Conservation (phyloP, 2,113 vertebrate species). For the Chamaea fasciata region DNA sequence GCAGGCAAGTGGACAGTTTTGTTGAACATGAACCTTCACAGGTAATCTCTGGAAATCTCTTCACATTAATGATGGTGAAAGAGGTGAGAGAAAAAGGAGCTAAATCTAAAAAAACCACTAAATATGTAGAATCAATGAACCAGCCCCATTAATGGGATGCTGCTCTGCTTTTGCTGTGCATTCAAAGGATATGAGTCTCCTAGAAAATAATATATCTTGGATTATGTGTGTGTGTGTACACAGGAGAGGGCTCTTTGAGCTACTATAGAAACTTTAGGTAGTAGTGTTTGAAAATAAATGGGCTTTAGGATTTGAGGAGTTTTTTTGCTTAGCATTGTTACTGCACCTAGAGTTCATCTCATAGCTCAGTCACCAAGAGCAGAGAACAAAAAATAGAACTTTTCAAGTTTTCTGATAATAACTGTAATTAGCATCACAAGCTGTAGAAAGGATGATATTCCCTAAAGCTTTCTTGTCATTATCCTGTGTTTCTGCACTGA, state of each 20-base stretch:
- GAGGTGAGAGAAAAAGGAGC: neutral
- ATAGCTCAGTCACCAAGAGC: neutral
- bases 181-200: neutral
- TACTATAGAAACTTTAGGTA: neutral
- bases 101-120: neutral
- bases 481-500: neutral
- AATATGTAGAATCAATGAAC: neutral
- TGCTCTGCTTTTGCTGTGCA: neutral
- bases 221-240: neutral
- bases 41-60: neutral
- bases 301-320: neutral
- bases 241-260: neutral
- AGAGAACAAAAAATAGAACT: slow-evolving; percentile 19
- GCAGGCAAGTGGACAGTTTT: neutral
- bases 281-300: neutral
- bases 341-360: neutral
- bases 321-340: neutral
- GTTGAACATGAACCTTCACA: neutral
- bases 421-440: slow-evolving; percentile 66
- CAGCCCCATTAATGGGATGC: neutral
- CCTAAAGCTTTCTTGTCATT: slow-evolving; percentile 39
- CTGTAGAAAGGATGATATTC: slow-evolving; percentile 41
- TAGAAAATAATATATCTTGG: neutral
- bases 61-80: neutral
- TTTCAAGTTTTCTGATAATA: slow-evolving; percentile 42